Evolutionary conservation across 2,797 vertebrate genomes (phyloP).

Genomic region (Myotis myotis): DNA sequence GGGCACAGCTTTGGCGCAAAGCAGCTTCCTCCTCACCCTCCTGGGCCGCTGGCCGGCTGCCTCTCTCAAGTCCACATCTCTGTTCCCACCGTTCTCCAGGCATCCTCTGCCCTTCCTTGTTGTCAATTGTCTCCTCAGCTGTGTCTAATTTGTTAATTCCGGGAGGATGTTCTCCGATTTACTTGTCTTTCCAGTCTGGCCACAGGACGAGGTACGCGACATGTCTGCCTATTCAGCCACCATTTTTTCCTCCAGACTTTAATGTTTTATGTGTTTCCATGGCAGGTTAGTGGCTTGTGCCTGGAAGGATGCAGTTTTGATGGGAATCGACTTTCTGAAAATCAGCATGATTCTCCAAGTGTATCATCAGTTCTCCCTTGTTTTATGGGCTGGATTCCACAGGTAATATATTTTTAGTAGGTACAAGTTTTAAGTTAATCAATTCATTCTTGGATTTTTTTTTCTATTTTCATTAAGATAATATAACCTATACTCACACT

Average conservation of each 20-base stretch:
- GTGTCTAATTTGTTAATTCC: too few species aligned
- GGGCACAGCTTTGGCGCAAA: too few species aligned
- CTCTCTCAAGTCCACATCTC: too few species aligned
- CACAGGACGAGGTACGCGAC: too few species aligned
- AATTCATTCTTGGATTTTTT: constrained; percentile 54
- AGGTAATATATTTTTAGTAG: constrained; percentile 86
- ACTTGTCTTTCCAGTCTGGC: too few species aligned
- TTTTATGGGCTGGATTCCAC: constrained; percentile 96
- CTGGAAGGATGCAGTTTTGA: constrained; percentile 97
- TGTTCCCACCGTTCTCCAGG: too few species aligned
- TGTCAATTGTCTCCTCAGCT: too few species aligned
- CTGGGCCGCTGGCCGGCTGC: too few species aligned
- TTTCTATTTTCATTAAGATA: constrained; percentile 30
- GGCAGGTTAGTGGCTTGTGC: constrained; percentile 93
- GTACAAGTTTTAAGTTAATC: constrained; percentile 62
- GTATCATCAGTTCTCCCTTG: constrained; percentile 93
- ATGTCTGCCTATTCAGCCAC: too few species aligned
- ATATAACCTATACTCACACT: neutral
- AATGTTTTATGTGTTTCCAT: constrained; percentile 67
- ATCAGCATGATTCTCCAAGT: constrained; percentile 94
- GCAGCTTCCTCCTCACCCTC: too few species aligned
- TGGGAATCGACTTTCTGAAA: constrained; percentile 92
- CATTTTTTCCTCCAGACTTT: neutral
- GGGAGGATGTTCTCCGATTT: too few species aligned
- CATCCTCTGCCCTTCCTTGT: too few species aligned